Conservation (phyloP, 2,888 invertebrate genomes). For the Ennomos quercinarius region DNA sequence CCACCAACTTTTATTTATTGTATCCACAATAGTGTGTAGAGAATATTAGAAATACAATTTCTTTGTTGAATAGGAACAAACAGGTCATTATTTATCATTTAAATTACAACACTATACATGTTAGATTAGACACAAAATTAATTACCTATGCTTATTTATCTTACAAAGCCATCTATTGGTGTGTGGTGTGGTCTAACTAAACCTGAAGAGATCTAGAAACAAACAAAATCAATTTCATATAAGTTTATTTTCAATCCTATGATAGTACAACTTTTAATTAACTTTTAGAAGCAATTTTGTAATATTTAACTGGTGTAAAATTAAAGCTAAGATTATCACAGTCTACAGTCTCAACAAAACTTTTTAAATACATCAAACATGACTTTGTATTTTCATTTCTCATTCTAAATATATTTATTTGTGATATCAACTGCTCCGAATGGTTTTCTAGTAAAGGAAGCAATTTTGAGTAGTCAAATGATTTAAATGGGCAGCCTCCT, state of each 20-base stretch:
- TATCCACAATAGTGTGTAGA: no score
- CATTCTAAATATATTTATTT: constrained; percentile 63
- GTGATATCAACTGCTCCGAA: constrained; percentile 48
- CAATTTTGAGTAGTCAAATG: constrained; percentile 80
- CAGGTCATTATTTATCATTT: no score
- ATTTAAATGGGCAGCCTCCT: constrained; percentile 88
- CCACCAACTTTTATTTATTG: no score
- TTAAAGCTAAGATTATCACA: constrained; percentile 66
- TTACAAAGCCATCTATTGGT: no score
- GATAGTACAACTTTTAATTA: background rate
- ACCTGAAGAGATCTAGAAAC: no score
- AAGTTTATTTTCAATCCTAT: no score
- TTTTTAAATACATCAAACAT: constrained; percentile 59
- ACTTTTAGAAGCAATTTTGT: constrained; percentile 46
- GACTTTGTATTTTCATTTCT: constrained; percentile 60
- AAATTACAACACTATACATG: no score
- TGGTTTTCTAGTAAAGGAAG: constrained; percentile 58
- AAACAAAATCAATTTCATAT: no score
- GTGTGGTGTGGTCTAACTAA: background rate
- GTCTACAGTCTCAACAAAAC: constrained; percentile 39
- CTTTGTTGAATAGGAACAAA: no score
- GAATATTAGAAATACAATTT: no score
- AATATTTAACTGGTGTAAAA: constrained; percentile 76
- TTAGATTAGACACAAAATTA: no score
- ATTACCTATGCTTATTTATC: no score